These are phyloP conservation scores for Oceanodroma leucorhoa DNA, from an alignment of 2,797 vertebrate species.

Conservation along the genomic window DNA sequence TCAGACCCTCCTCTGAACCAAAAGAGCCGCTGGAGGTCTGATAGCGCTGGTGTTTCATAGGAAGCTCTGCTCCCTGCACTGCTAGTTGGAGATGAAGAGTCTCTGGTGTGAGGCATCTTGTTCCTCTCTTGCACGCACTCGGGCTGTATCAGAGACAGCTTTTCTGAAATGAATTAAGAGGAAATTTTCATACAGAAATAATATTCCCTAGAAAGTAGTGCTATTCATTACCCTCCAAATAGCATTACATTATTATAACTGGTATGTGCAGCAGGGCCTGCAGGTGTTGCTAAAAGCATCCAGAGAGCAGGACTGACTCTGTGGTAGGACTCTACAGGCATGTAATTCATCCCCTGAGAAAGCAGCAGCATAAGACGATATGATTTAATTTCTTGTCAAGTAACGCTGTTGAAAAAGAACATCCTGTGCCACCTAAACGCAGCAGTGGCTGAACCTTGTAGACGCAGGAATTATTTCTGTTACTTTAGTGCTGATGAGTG, in stretches of 20 bases:
- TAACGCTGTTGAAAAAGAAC: not conserved
- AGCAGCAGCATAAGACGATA: not conserved
- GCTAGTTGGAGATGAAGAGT: not conserved
- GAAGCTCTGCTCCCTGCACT: constrained; percentile 37
- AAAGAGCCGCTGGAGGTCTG: constrained; percentile 83
- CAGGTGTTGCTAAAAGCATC: constrained; percentile 35
- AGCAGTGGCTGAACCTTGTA: not conserved
- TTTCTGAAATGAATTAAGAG: constrained; percentile 56
- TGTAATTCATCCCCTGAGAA: constrained; percentile 13
- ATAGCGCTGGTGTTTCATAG: constrained; percentile 82
- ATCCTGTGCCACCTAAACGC: not conserved
- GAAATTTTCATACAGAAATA: constrained; percentile 7
- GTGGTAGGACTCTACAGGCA: not conserved
- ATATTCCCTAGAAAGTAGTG: constrained; percentile 31
- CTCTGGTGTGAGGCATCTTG: constrained; percentile 40
- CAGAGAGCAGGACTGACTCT: not conserved
- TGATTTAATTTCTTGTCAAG: constrained; percentile 28
- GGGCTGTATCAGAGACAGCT: not conserved
- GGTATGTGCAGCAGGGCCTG: not conserved
- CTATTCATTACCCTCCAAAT: constrained; percentile 27
- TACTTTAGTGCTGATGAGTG: not conserved
- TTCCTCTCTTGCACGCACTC: not conserved
- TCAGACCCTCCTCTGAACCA: constrained; percentile 78
- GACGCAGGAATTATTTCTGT: not conserved
- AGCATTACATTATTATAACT: constrained; percentile 14